phyloP scores from a whole-genome alignment of 2,888 invertebrate species.

The Papilio elwesi region DNA sequence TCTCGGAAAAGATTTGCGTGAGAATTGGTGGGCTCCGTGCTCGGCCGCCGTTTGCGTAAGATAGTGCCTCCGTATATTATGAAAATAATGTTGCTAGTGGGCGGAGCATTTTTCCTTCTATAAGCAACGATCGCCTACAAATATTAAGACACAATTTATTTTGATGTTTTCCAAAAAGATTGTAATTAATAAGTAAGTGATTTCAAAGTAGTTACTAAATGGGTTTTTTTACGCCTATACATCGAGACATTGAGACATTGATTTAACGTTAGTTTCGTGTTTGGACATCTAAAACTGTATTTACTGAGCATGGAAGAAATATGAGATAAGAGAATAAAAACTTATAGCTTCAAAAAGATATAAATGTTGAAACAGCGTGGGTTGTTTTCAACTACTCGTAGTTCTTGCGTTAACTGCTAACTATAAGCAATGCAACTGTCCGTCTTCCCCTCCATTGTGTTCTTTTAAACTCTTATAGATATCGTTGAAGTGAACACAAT shows the following conservation, averaged over 20 bases:
- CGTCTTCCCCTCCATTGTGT: constrained; percentile 22
- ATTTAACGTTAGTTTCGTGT: too few species aligned
- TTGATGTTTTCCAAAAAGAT: too few species aligned
- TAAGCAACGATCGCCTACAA: too few species aligned
- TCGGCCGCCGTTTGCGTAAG: constrained; percentile 22
- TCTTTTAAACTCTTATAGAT: constrained; percentile 11
- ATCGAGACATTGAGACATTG: too few species aligned
- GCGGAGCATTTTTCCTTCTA: neutral
- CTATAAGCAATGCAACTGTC: neutral
- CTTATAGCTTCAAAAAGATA: neutral
- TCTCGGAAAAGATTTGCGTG: constrained; percentile 40
- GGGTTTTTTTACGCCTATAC: too few species aligned
- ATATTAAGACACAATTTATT: too few species aligned
- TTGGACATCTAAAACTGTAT: too few species aligned
- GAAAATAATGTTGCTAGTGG: constrained; percentile 11
- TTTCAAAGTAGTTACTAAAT: too few species aligned
- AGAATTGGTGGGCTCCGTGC: constrained; percentile 31
- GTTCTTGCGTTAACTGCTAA: constrained; percentile 11
- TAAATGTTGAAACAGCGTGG: neutral
- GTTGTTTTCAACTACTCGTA: neutral
- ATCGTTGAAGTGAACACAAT: constrained; percentile 14
- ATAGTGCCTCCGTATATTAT: constrained; percentile 23
- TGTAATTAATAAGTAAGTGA: too few species aligned
- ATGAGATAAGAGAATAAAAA: too few species aligned
- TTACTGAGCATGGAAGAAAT: too few species aligned